Conservation (phyloP, 2,888 invertebrate species). For the Callinectes sapidus region DNA sequence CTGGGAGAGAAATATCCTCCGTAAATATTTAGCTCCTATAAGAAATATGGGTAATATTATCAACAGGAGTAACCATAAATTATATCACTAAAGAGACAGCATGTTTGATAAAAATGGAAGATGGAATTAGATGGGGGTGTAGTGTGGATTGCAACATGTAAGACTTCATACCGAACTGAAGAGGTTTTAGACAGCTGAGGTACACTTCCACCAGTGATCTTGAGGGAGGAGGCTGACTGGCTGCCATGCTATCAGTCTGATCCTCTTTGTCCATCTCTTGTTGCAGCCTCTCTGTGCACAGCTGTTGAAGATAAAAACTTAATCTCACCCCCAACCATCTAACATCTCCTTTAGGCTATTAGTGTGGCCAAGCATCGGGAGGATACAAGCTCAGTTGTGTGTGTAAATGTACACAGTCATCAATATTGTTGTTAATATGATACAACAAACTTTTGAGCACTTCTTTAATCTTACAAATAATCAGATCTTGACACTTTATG, state of each 20-base stretch:
- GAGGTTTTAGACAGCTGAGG: conserved; percentile 89
- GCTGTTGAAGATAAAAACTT: neutral
- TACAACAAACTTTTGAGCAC: no score
- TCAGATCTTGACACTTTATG: no score
- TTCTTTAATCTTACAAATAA: no score
- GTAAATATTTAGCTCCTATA: neutral
- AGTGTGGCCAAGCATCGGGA: no score
- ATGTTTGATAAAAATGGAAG: no score
- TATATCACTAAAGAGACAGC: neutral
- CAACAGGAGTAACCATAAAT: neutral
- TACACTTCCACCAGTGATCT: conserved; percentile 85
- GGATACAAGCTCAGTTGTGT: no score
- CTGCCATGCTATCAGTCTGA: conserved; percentile 45
- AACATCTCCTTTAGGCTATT: no score
- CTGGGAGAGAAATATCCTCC: conserved; percentile 77
- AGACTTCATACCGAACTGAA: conserved; percentile 87
- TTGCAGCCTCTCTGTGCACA: conserved; percentile 73
- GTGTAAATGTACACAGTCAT: no score
- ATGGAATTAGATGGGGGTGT: neutral
- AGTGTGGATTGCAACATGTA: neutral
- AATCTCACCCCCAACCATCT: no score
- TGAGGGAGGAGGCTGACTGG: conserved; percentile 76
- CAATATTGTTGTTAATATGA: no score
- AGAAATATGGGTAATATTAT: neutral
- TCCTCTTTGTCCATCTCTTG: conserved; percentile 64